Evolutionary conservation across 2,797 vertebrate species (phyloP).

Genomic region (Sciurus vulgaris): DNA sequence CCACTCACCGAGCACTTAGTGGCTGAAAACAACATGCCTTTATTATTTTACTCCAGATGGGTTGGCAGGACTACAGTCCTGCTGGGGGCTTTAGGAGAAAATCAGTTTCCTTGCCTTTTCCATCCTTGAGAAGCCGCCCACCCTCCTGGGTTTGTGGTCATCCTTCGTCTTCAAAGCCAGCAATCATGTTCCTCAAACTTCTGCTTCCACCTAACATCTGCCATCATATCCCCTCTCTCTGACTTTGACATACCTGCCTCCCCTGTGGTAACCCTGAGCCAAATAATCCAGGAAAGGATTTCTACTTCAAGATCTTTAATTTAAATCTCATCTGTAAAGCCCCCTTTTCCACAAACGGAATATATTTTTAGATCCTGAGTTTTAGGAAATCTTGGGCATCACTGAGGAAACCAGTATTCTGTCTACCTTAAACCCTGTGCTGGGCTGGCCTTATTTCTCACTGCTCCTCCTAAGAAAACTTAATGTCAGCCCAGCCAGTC

Average conservation of each 20-base stretch:
- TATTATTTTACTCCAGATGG: background rate
- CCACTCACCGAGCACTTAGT: background rate
- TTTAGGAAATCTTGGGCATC: background rate
- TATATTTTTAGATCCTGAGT: background rate
- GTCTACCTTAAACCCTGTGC: background rate
- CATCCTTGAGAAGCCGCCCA: background rate
- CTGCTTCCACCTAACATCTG: background rate
- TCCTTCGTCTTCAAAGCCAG: background rate
- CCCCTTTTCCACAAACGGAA: background rate
- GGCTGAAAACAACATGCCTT: background rate
- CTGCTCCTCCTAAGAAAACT: background rate
- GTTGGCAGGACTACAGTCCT: rapidly evolving
- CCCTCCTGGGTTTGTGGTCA: rapidly evolving
- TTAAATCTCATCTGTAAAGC: background rate
- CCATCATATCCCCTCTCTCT: background rate
- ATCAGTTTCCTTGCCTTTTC: background rate
- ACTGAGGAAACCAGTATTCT: background rate
- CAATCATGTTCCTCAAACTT: background rate
- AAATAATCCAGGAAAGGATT: background rate
- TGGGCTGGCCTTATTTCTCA: background rate
- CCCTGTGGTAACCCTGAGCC: background rate
- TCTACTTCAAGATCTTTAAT: background rate
- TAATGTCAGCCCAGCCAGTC: background rate
- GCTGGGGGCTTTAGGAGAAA: background rate
- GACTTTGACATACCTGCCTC: background rate